phyloP scores from a whole-genome alignment of 2,888 invertebrate genomes.

The Lysandra bellargus region DNA sequence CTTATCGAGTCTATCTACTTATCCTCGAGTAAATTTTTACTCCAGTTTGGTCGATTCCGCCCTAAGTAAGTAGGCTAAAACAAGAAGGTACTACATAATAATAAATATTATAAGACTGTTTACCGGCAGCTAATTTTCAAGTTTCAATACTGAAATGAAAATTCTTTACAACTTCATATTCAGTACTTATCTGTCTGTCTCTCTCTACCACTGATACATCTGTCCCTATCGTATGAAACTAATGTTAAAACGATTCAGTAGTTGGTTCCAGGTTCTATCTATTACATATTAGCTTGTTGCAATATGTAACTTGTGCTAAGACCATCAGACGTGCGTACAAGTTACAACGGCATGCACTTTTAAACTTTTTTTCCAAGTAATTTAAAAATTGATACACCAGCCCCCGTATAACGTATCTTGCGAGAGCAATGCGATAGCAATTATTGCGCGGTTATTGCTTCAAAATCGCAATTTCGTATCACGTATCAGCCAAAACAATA shows the following conservation, averaged over 20 bases:
- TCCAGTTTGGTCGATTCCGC: too few species aligned
- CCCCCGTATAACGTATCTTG: too few species aligned
- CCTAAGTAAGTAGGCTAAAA: neutral
- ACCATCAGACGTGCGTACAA: too few species aligned
- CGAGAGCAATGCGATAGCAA: too few species aligned
- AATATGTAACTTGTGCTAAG: neutral
- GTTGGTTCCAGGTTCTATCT: neutral
- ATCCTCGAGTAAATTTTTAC: too few species aligned
- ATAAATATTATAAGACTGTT: neutral
- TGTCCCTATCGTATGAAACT: neutral
- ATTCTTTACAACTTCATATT: neutral
- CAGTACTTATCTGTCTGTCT: neutral
- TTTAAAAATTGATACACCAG: too few species aligned
- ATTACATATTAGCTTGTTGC: neutral
- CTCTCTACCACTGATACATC: neutral
- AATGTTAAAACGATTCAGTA: constrained; percentile 8
- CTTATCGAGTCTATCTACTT: too few species aligned
- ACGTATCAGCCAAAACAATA: too few species aligned
- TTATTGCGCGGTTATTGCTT: too few species aligned
- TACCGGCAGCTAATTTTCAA: neutral
- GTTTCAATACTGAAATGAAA: neutral
- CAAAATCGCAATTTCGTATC: too few species aligned
- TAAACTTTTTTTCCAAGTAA: too few species aligned
- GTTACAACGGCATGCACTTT: too few species aligned
- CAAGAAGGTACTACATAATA: neutral